Evolutionary conservation across 1,140 invertebrate genomes (phyloP).

Genomic region (Hyles euphorbiae): DNA sequence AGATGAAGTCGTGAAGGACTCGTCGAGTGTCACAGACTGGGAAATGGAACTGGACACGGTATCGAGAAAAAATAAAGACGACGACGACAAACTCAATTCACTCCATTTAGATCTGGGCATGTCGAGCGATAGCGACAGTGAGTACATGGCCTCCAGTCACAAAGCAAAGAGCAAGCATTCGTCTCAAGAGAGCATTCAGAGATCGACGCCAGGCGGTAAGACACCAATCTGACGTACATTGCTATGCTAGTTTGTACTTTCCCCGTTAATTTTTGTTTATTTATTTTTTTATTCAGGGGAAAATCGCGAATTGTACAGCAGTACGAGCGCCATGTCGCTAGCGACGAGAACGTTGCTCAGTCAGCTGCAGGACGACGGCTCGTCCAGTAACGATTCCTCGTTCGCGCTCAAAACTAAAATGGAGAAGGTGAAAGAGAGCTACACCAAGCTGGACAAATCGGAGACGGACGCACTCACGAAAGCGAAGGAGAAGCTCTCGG

Average conservation of each 20-base stretch:
- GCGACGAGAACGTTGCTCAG: conserved; percentile 67
- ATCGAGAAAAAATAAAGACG: conserved; percentile 63
- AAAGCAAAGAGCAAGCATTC: conserved; percentile 46
- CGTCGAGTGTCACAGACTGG: conserved; percentile 75
- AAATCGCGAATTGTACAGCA: conserved; percentile 55
- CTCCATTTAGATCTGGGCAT: conserved; percentile 68
- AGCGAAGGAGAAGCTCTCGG: conserved; percentile 60
- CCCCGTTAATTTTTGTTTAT: conserved; percentile 1
- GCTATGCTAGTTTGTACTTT: not conserved
- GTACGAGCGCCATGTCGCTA: conserved; percentile 48
- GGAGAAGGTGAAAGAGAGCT: conserved; percentile 36
- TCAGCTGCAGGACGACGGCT: conserved; percentile 71
- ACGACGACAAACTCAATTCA: conserved; percentile 64
- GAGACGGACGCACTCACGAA: conserved; percentile 63
- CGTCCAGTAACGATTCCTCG: conserved; percentile 72
- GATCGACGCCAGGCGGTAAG: conserved; percentile 55
- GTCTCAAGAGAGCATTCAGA: conserved; percentile 45
- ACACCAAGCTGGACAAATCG: conserved; percentile 44
- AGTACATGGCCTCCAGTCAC: conserved; percentile 51
- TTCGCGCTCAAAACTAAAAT: conserved; percentile 60
- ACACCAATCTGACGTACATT: not conserved
- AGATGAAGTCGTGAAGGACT: conserved; percentile 47
- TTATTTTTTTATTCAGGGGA: conserved; percentile 51
- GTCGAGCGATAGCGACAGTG: conserved; percentile 72
- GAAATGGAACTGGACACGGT: conserved; percentile 77